These are phyloP conservation scores for Taenaris catops DNA, from an alignment of 2,888 invertebrate species.

Conservation along the genomic window DNA sequence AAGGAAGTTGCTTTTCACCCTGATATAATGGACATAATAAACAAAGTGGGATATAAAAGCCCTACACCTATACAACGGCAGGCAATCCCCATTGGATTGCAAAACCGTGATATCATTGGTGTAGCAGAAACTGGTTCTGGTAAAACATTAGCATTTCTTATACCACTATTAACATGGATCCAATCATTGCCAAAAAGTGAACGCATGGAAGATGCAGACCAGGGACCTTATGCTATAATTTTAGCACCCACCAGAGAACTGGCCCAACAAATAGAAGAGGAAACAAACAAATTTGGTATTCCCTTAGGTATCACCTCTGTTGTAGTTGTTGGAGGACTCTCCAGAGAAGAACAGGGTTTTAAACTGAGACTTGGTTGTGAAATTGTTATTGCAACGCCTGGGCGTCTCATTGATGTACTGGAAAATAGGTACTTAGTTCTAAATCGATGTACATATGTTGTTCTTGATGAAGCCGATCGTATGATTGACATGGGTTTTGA, in stretches of 20 bases:
- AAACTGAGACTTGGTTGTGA: constrained; percentile 97
- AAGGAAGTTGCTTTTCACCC: constrained; percentile 94
- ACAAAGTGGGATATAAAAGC: constrained; percentile 97
- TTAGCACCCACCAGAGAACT: constrained; percentile 99
- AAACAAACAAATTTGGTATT: constrained; percentile 97
- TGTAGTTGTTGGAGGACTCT: constrained; percentile 98
- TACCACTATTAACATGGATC: constrained; percentile 98
- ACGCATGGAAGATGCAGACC: constrained; percentile 92
- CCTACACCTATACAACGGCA: constrained; percentile 99
- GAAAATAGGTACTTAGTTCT: constrained; percentile 98
- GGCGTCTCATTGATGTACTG: constrained; percentile 98
- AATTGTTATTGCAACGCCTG: constrained; percentile 99
- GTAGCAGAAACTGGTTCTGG: constrained; percentile 99
- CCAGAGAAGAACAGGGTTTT: constrained; percentile 99
- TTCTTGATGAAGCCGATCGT: constrained; percentile 97
- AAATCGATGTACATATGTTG: constrained; percentile 98
- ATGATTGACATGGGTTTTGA: constrained; percentile 99
- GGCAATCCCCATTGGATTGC: constrained; percentile 98
- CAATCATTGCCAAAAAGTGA: constrained; percentile 98
- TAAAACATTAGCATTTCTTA: constrained; percentile 98
- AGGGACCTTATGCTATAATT: constrained; percentile 99
- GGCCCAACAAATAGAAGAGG: constrained; percentile 99
- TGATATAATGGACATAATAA: constrained; percentile 96
- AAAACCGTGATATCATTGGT: constrained; percentile 98
- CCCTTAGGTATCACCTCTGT: constrained; percentile 96